Base-by-base conservation (phyloP, 2,888 invertebrate genomes). In the Torymus aiolomorphi region DNA sequence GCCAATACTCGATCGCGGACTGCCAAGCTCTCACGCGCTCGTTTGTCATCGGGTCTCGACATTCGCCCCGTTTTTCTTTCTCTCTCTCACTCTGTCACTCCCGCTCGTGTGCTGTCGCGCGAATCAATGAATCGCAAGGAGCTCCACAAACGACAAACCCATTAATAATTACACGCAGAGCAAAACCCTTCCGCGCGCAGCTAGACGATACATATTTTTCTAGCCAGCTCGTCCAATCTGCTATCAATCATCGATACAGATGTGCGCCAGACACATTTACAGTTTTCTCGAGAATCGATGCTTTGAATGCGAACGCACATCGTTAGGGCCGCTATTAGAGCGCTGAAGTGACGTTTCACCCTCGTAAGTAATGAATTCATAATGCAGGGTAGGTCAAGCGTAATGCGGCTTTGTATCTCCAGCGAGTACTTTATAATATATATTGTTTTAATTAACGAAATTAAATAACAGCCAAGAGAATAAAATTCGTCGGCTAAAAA, bases 1-100 rank as follows among this genome's bases (percentile, higher is more conserved):
- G 42, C 42, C 42, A 42, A 42, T 42, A 42, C 42, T 42, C 42
- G 42, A 42, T 42, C 42, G 42, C 42, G 83, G 83, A 84, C 83
- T 79, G 75, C 83, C 84, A 85, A 86, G 67, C 61, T 63, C 31
- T 52, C 52, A 24, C 13, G 63, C 31, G 75, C 71, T 81, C 81
- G 69, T 81, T 81, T 76, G 76, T 81, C 81, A 81, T 78, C 74
- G 65, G 52, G 42, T n/a, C 62, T 69, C 67, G 67, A 67, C 76
- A 16, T 65, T 52, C 63, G 52, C 57, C 20, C 1, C 61, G 56
- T 70, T 70, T 57, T 49, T 59, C 62, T 49, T 42, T 18, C 66
- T 51, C 59, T 24, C 13, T 56, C 20, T n/a, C n/a, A n/a, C n/a
- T 16, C n/a, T n/a, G n/a, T n/a, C n/a, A n/a, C n/a, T n/a, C n/a